Evolutionary conservation across 2,797 vertebrate genomes (phyloP), one percentile per base, ranked within the genome.

Genomic region (Siniperca scherzeri): DNA sequence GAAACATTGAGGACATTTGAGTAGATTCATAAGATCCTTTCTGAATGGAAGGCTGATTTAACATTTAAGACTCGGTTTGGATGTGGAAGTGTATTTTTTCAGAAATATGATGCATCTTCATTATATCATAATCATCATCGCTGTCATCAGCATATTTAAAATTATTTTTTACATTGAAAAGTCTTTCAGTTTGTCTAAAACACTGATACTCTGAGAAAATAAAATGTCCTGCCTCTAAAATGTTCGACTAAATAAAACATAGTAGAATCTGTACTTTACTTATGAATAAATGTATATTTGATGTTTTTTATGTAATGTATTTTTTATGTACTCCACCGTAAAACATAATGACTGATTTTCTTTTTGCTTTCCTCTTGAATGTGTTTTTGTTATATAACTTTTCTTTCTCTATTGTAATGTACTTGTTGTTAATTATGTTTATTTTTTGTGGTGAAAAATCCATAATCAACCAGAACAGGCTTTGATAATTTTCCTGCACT

Each of bases 121-220:
- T 89, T 52, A 78, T 62, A 61, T 88, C 79, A 88, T 52, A 40
- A 82, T 81, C 81, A 87, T 55, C 13, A 30, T 77, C 48, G 82
- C 52, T 66, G 19, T 80, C 62, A 79, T 84, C 60, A 70, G 77
- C 53, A 38, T 48, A 5, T 77, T 70, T 73, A 3, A 57, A 19
- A 19, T 80, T 44, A 13, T 57, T 57, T 73, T 80, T 71, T 53
- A 52, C 33, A 53, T 16, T 77, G 19, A 53, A 60, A 52, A 77
- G 25, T 48, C 22, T 46, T 60, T 72, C 55, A 44, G 52, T 79
- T 60, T 56, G 27, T 74, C 52, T 59, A 55, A 61, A 69, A 66
- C 40, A 44, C 7, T 72, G 27, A 67, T 50, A 30, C 27, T 40
- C 2, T 50, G 40, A 67, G 8, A 61, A 25, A 82, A 76, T 19